A percentile compares a stretch with the other conserved stretches of the same genome.
phyloP scores from a whole-genome alignment of 2,113 vertebrate species.

The Dasyurus viverrinus region DNA sequence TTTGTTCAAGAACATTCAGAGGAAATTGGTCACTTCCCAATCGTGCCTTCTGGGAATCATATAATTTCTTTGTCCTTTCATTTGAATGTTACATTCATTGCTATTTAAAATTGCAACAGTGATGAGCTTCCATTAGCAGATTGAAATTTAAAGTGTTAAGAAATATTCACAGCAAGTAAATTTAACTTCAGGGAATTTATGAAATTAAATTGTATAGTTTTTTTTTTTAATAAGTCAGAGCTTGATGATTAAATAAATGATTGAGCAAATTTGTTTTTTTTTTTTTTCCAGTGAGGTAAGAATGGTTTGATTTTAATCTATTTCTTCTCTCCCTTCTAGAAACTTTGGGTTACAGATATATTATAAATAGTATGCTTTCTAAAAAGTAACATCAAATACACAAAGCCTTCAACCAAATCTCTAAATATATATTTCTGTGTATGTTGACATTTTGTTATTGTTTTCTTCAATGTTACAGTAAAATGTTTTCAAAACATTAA shows the following conservation, averaged over 20 bases:
- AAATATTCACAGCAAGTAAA: slow-evolving; percentile 51
- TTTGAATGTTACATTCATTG: slow-evolving; percentile 20
- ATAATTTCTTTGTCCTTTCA: slow-evolving; percentile 34
- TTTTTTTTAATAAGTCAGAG: slow-evolving; percentile 31
- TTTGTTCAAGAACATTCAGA: slow-evolving; percentile 40
- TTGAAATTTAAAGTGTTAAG: slow-evolving; percentile 39
- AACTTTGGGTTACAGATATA: slow-evolving; percentile 66
- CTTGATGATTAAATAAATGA: slow-evolving; percentile 22
- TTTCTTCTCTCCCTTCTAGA: slow-evolving; percentile 16
- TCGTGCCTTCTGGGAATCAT: slow-evolving; percentile 15
- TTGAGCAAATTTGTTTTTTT: slow-evolving; percentile 38
- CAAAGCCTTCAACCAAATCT: slow-evolving; percentile 18
- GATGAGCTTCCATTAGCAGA: slow-evolving; percentile 21
- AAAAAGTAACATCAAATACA: neutral
- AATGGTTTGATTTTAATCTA: slow-evolving; percentile 59
- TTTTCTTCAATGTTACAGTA: slow-evolving; percentile 42
- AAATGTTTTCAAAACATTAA: slow-evolving; percentile 47
- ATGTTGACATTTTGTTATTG: slow-evolving; percentile 37
- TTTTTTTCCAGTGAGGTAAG: slow-evolving; percentile 6
- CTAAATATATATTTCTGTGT: slow-evolving; percentile 45
- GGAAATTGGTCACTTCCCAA: slow-evolving; percentile 41
- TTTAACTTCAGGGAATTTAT: slow-evolving; percentile 60
- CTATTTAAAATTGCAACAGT: slow-evolving; percentile 44
- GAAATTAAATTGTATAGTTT: slow-evolving; percentile 57
- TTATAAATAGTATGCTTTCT: neutral